Evolutionary conservation across 2,888 invertebrate genomes (phyloP).

Genomic region (Julus scanicus): DNA sequence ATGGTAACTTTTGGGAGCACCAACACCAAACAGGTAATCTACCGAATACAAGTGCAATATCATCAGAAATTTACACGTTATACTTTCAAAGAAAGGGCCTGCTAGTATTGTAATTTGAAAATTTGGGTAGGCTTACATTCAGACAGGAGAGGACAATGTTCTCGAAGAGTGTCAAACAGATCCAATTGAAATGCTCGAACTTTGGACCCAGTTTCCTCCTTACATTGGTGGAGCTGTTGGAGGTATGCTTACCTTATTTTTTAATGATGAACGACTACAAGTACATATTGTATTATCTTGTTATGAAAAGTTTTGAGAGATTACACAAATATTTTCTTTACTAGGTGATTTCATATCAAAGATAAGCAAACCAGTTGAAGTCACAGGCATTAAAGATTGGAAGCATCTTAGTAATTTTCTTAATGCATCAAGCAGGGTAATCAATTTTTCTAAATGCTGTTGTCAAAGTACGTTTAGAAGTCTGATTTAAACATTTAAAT

Average conservation of each 20-base stretch:
- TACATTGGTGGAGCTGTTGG: slow-evolving; percentile 51
- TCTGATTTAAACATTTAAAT: too few relatives aligned
- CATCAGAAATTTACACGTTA: too few relatives aligned
- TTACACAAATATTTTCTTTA: not conserved
- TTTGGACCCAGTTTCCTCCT: slow-evolving; percentile 53
- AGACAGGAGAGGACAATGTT: slow-evolving; percentile 50
- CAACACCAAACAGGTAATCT: slow-evolving; percentile 52
- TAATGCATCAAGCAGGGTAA: slow-evolving; percentile 41
- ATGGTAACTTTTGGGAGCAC: slow-evolving; percentile 49
- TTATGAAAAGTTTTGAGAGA: not conserved
- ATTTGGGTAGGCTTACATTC: slow-evolving; percentile 48
- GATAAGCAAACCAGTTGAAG: not conserved
- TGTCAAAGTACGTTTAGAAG: too few relatives aligned
- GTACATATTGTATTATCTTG: not conserved
- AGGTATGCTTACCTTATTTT: slow-evolving; percentile 3
- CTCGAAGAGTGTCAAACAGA: slow-evolving; percentile 52
- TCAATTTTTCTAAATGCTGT: not conserved
- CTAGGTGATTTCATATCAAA: slow-evolving; percentile 8
- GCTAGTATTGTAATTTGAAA: not conserved
- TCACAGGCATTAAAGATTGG: slow-evolving; percentile 43
- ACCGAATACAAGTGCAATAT: not conserved
- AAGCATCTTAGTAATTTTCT: slow-evolving; percentile 50
- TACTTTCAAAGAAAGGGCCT: not conserved
- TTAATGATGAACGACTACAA: not conserved
- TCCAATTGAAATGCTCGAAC: slow-evolving; percentile 38